Base-by-base conservation (phyloP, 2,888 invertebrate species). In the Epirrhoe tristata region DNA sequence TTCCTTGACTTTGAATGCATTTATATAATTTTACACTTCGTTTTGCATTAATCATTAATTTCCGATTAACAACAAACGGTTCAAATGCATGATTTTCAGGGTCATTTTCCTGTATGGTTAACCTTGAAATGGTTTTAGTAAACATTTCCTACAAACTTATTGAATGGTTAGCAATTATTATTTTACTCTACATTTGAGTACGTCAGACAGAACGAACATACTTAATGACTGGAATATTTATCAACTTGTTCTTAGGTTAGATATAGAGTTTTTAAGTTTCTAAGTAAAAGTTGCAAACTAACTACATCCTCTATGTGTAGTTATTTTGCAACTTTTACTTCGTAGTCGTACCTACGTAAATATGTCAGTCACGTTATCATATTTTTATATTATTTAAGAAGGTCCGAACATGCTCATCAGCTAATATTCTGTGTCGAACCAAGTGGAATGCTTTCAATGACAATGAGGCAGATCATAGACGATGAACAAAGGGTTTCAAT, bases 401-500 rank as follows among this genome's bases (percentile, higher is more conserved):
- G 24, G 24, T n/a, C n/a, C n/a, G n/a, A 16, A 48, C 6, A 6
- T 14, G 24, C 14, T 12, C 83, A 82, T 81, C 83, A 77, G 70
- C 81, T 75, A 78, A 78, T 75, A 75, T 12, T 43, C 39, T 73
- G 64, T 77, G 73, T 80, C 81, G 70, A 83, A 83, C 86, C 85
- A 84, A 84, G 76, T 79, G 82, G 81, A 77, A 86, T 90, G 90
- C 89, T 24, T 24, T 88, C 76, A 77, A 84, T 85, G 79, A 86
- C 89, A 90, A 88, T 88, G 84, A 88, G 80, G 85, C 84, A 76
- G 76, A 78, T 81, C 80, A 83, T 82, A 86, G 85, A 84, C 85
- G 83, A 76, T 84, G 83, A 87, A 91, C 92, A 93, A 92, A 91
- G 87, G 87, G 86, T 83, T 88, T 84, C 79, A 87, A 85, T 88